Percentiles rank a stretch among this genome's conserved stretches.
phyloP scores from a whole-genome alignment of 2,113 vertebrate species.

The Pseudopipra pipra region DNA sequence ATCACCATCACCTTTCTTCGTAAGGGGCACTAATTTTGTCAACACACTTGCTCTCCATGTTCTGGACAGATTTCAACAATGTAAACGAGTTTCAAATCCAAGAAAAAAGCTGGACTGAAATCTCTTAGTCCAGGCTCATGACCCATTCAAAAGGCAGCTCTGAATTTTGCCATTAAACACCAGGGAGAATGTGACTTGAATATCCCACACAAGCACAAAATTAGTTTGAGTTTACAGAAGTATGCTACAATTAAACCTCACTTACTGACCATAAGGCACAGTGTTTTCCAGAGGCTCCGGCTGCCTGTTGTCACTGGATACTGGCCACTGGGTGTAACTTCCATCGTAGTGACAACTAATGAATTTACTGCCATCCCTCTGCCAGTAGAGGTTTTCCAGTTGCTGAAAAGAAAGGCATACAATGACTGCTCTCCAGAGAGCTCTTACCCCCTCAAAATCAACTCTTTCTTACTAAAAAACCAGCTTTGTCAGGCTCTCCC shows the following conservation, averaged over 20 bases:
- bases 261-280: slow-evolving; percentile 89
- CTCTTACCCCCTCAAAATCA: not conserved
- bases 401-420: slow-evolving; percentile 73
- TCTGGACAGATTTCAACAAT: not conserved
- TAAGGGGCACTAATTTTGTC: not conserved
- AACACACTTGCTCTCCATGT: not conserved
- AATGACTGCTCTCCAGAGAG: not conserved
- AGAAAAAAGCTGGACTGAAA: not conserved
- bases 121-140: not conserved
- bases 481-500: not conserved
- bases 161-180: not conserved
- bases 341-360: slow-evolving; percentile 94
- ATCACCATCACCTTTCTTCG: not conserved
- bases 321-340: slow-evolving; percentile 88
- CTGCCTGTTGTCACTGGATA: slow-evolving; percentile 69
- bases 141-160: not conserved
- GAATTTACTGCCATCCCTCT: slow-evolving; percentile 83
- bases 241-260: not conserved
- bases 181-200: not conserved
- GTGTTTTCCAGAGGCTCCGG: slow-evolving; percentile 83
- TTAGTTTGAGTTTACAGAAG: not conserved
- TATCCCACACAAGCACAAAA: not conserved
- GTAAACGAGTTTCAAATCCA: not conserved
- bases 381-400: slow-evolving; percentile 93
- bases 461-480: not conserved